phyloP scores from a whole-genome alignment of 2,888 invertebrate species.

The Schizaphis graminum region DNA sequence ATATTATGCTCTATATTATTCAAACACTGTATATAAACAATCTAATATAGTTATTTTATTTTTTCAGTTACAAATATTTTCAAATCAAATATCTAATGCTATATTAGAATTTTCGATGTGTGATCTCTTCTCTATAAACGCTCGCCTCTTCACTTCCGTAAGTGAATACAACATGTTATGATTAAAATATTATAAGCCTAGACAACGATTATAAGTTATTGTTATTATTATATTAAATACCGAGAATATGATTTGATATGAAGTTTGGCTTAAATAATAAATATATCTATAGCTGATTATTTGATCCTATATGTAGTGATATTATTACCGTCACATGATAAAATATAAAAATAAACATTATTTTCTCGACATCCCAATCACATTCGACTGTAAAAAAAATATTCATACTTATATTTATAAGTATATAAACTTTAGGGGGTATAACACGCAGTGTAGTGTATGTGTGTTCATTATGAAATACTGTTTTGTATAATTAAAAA shows the following conservation, averaged over 20 bases:
- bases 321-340: no score
- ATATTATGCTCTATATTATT: background rate
- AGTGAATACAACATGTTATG: constrained; percentile 63
- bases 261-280: background rate
- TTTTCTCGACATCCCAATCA: no score
- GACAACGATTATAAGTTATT: background rate
- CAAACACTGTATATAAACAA: background rate
- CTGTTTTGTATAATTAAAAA: no score
- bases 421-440: no score
- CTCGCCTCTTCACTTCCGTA: constrained; percentile 70
- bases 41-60: background rate
- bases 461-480: no score
- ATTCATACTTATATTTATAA: background rate
- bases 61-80: constrained; percentile 69
- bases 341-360: no score
- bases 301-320: background rate
- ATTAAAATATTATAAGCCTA: background rate
- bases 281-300: background rate
- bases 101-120: constrained; percentile 69
- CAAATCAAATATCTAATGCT: constrained; percentile 69
- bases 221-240: background rate
- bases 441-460: no score
- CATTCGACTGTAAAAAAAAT: background rate
- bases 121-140: constrained; percentile 70
- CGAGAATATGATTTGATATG: background rate